Conservation (phyloP, 1,140 invertebrate genomes). For the Lucilia sericata region DNA sequence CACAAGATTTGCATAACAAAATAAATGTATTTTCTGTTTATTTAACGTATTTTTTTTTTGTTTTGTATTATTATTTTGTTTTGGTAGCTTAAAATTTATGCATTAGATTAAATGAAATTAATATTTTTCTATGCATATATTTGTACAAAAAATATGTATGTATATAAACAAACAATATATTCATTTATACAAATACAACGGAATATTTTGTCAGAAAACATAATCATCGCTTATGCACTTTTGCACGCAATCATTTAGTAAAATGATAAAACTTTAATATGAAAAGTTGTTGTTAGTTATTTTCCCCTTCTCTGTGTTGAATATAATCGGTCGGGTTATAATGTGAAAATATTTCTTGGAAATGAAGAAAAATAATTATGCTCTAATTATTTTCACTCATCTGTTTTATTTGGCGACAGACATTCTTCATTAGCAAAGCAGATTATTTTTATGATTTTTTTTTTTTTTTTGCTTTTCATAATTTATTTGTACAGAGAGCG, state of each 20-base stretch:
- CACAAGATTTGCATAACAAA: conserved; percentile 39
- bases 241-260: not conserved
- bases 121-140: not conserved
- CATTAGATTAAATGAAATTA: conserved; percentile 24
- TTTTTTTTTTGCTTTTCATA: not conserved
- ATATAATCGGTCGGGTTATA: no score
- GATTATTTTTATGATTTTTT: not conserved
- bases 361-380: conserved; percentile 14
- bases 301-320: no score
- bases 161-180: not conserved
- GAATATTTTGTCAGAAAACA: not conserved
- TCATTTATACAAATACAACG: no score
- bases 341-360: not conserved
- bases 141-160: not conserved
- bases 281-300: not conserved
- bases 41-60: conserved; percentile 11
- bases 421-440: conserved; percentile 24
- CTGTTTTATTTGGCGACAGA: conserved; percentile 43
- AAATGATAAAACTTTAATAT: not conserved
- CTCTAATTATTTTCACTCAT: conserved; percentile 36
- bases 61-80: not conserved
- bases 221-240: not conserved
- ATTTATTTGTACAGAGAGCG: not conserved
- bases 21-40: conserved; percentile 31
- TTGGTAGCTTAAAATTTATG: conserved; percentile 13